Conservation (phyloP, 2,888 invertebrate species). For the Buathra laborator region DNA sequence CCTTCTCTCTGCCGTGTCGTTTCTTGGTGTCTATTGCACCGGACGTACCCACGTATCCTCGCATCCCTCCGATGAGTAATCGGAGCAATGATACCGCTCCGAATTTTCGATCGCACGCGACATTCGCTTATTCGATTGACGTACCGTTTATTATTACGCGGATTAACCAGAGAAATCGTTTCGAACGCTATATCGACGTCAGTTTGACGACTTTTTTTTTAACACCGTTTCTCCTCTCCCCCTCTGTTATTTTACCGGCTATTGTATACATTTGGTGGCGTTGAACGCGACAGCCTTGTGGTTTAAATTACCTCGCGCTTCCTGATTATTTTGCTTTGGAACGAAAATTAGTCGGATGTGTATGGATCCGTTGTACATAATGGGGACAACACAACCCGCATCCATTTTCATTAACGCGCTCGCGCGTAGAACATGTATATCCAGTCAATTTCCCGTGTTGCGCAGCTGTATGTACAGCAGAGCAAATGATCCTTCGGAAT, state of each 20-base stretch:
- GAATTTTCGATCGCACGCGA: constrained; percentile 48
- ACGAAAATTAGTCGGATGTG: constrained; percentile 49
- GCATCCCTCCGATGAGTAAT: background rate
- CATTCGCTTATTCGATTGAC: background rate
- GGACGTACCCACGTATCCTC: constrained; percentile 6
- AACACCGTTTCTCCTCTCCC: background rate
- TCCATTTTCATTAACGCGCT: constrained; percentile 66
- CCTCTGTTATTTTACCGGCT: background rate
- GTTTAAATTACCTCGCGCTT: constrained; percentile 64
- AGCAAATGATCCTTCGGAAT: too few species aligned
- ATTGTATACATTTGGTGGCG: constrained; percentile 30
- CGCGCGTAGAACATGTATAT: constrained; percentile 33
- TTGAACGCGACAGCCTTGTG: constrained; percentile 58
- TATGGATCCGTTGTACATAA: constrained; percentile 31
- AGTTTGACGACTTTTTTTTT: background rate
- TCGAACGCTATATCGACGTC: background rate
- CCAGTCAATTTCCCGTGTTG: constrained; percentile 13
- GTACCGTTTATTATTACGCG: background rate
- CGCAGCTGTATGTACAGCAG: background rate
- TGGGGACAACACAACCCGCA: constrained; percentile 48
- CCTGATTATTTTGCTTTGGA: constrained; percentile 62
- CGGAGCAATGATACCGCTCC: background rate
- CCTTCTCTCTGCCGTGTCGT: constrained; percentile 17
- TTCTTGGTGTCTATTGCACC: constrained; percentile 31
- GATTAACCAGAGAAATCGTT: background rate